Conservation (phyloP, 2,888 invertebrate genomes). For the Minunthozetes semirufus region DNA sequence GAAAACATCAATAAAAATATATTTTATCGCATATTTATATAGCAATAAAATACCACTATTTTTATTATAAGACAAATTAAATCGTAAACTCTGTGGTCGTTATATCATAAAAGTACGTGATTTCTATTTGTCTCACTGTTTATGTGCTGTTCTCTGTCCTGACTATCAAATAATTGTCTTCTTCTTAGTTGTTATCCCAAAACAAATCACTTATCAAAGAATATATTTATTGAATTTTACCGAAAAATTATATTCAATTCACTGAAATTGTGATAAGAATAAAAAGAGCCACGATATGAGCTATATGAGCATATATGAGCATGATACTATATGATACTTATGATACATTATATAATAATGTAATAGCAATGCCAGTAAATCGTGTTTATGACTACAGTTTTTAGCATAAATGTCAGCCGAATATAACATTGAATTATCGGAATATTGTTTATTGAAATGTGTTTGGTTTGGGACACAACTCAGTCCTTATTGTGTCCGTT, state of each 20-base stretch:
- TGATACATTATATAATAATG: no score
- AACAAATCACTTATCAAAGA: no score
- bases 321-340: no score
- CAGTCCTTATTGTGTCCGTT: neutral
- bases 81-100: constrained; percentile 18
- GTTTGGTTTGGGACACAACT: neutral
- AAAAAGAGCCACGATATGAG: no score
- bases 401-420: neutral
- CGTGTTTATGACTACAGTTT: neutral
- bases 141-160: no score
- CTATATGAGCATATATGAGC: no score
- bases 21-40: constrained; percentile 18
- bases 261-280: no score
- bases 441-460: neutral
- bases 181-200: no score
- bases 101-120: constrained; percentile 16
- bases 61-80: constrained; percentile 26
- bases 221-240: no score
- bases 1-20: constrained; percentile 24
- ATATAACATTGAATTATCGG: neutral
- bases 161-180: no score
- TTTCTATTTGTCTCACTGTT: neutral
- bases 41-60: neutral
- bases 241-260: no score
- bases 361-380: neutral